Evolutionary conservation across 2,797 vertebrate genomes (phyloP).

Genomic region (Sebastes diaconus): DNA sequence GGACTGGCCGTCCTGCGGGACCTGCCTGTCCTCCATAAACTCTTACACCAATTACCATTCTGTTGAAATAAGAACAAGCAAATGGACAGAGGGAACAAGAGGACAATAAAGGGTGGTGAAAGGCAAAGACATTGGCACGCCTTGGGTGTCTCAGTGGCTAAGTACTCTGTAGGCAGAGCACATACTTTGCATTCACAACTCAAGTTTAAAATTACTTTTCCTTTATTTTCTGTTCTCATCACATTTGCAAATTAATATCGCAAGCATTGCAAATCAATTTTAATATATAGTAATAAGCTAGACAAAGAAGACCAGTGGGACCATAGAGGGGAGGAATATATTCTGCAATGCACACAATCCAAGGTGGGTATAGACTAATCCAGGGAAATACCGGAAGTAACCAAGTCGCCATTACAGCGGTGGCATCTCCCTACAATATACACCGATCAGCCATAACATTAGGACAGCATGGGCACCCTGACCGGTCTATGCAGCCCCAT

Average conservation of each 20-base stretch:
- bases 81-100: background rate
- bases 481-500: no score
- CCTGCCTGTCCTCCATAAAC: conserved; percentile 40
- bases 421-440: no score
- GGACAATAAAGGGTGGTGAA: background rate
- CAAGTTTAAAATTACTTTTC: background rate
- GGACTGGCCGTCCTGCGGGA: conserved; percentile 47
- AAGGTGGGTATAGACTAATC: conserved; percentile 24
- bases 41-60: conserved; percentile 44
- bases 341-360: conserved; percentile 25
- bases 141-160: background rate
- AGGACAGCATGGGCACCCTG: no score
- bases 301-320: conserved; percentile 16
- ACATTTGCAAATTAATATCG: background rate
- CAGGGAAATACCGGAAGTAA: no score
- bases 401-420: no score
- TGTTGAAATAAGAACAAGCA: conserved; percentile 9
- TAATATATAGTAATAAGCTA: background rate
- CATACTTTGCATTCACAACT: background rate
- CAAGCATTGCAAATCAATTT: background rate
- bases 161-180: background rate
- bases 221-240: background rate
- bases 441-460: no score
- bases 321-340: background rate
- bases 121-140: background rate